Base-by-base conservation (phyloP, 2,113 vertebrate genomes). In the Cyphomyrus discorhynchus region DNA sequence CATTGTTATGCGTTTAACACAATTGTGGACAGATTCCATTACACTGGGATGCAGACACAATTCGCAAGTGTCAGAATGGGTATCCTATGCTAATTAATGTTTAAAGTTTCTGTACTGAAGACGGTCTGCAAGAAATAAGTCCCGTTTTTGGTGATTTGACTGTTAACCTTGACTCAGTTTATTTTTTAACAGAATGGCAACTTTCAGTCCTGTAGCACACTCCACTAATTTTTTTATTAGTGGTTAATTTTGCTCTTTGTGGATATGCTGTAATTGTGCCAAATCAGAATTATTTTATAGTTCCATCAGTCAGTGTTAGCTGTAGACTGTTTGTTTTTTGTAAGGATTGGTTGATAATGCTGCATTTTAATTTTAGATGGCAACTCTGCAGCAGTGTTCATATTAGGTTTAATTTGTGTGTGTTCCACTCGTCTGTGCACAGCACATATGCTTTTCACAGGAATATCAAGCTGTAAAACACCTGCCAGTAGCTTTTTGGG, bases 401-500 rank as follows among this genome's bases (percentile, higher is more conserved):
- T 66, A 66, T n/a, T 15, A 10, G 15, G 27, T 35, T 80, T 80
- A 39, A 42, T 42, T 27, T 87, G 49, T 52, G 17, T 87, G 84
- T 21, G n/a, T 53, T 7, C 13, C n/a, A 6, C 49, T 27, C 2
- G 3, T 27, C 49, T 52, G 7, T 52, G 84, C 49, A 84, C 46
- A 52, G 49, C 13, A 0, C 49, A 47, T 6, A 42, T 88, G 39
- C 24, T 24, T 66, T 66, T 88, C 5, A 24, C 62, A 49, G 87
- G 42, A 74, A 47, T 46, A 47, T 49, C 24, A 49, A 88, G 62
- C 58, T 31, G 8, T 17, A 47, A 45, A 89, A 42, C 31, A 31
- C 74, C 77, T 83, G 88, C 10, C 77, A 27, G 88, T 50, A 58
- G 52, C 74, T 42, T 80, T 89, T 58, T 62, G 24, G 84, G 42